Evolutionary conservation across 2,888 invertebrate genomes (phyloP).

Genomic region (Cepaea hortensis): DNA sequence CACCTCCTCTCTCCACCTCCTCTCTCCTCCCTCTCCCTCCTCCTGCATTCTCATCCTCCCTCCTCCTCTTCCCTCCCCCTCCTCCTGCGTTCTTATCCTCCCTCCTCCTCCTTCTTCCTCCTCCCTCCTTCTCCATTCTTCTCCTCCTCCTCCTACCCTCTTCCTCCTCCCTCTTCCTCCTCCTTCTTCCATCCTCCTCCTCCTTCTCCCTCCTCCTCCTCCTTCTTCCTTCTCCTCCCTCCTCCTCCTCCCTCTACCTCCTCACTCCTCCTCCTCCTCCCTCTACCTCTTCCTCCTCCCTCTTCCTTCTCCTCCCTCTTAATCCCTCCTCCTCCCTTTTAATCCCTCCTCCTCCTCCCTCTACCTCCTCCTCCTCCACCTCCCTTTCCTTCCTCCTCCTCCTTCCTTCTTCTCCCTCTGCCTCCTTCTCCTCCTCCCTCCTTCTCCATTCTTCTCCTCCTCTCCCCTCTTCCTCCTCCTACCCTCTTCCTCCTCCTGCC

Average conservation of each 20-base stretch:
- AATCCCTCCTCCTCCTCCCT: not conserved
- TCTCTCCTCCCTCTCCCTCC: too few species aligned
- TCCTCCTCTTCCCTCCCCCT: constrained; percentile 3
- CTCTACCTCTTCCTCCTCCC: not conserved
- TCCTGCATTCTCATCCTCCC: too few species aligned
- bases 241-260: not conserved
- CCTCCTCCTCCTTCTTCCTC: not conserved
- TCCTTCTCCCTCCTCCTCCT: too few species aligned
- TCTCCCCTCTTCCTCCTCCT: too few species aligned
- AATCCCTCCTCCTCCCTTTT: too few species aligned
- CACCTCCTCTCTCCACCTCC: too few species aligned
- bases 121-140: too few species aligned
- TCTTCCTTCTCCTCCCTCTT: not conserved
- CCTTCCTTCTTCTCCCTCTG: not conserved
- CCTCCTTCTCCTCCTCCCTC: not conserved
- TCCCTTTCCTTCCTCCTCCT: not conserved
- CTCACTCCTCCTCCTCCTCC: not conserved
- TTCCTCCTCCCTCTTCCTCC: too few species aligned
- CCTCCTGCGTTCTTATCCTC: not conserved
- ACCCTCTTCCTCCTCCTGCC: too few species aligned
- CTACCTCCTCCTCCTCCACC: too few species aligned
- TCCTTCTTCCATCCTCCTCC: too few species aligned
- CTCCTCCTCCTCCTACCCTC: too few species aligned
- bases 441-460: not conserved
- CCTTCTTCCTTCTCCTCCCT: not conserved